These are phyloP conservation scores for Neomicropteryx cornuta DNA, from an alignment of 1,140 invertebrate species.

Conservation along the genomic window DNA sequence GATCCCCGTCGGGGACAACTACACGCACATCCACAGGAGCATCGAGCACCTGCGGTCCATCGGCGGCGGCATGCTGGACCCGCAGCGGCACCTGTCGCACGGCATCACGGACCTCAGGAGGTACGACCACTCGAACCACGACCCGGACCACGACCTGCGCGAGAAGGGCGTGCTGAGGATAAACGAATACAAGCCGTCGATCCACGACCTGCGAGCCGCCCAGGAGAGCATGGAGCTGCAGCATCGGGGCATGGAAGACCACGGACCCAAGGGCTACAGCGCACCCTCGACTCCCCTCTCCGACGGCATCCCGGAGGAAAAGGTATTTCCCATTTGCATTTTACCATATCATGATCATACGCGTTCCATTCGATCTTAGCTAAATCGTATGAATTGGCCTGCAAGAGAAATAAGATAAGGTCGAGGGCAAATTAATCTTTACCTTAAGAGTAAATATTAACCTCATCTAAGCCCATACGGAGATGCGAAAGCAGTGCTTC, in stretches of 20 bases:
- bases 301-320: constrained; percentile 45
- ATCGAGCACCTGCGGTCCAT: constrained; percentile 53
- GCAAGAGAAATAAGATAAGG: not conserved
- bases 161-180: constrained; percentile 39
- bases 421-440: too few relatives aligned
- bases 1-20: constrained; percentile 44
- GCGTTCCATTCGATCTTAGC: not conserved
- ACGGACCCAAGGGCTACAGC: constrained; percentile 37
- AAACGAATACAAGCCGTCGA: constrained; percentile 34
- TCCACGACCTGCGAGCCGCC: constrained; percentile 34
- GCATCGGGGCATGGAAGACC: constrained; percentile 33
- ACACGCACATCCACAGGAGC: constrained; percentile 52
- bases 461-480: too few relatives aligned
- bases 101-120: constrained; percentile 38
- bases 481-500: too few relatives aligned
- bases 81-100: constrained; percentile 34
- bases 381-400: not conserved
- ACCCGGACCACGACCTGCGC: constrained; percentile 36
- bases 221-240: constrained; percentile 31
- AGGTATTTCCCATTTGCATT: constrained; percentile 28
- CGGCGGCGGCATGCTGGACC: constrained; percentile 42
- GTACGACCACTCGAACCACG: constrained; percentile 38
- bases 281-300: constrained; percentile 52
- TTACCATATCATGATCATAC: too few relatives aligned
- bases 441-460: too few relatives aligned